Evolutionary conservation across 2,888 invertebrate genomes (phyloP), one percentile per base, ranked within the genome.

Genomic region (Dolichopus griseipennis): DNA sequence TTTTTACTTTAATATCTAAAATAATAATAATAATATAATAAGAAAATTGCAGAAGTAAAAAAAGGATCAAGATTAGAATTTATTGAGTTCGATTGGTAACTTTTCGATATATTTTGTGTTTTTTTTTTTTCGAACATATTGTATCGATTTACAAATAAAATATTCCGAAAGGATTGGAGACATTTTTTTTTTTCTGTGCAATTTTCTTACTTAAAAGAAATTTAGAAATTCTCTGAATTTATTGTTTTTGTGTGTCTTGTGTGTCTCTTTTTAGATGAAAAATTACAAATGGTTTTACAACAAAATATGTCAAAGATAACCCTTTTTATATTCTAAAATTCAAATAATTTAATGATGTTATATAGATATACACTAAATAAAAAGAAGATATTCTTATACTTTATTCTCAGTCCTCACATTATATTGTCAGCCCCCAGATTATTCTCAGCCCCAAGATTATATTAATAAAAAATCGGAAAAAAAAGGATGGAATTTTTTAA

Each of bases 121-220:
- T 27, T 27, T 2, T 27, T 27, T 27, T 27, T 27, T 52, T 52
- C n/a, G 18, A 52, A 52, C 52, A 52, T 52, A 52, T 52, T 52
- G 52, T 52, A 52, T 52, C 52, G 52, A 52, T 52, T 52, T 52
- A 18, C 52, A 52, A 52, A 52, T 52, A 52, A 52, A 52, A 52
- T 52, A 52, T 52, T 52, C 52, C 15, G 6, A 52, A 52, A 52
- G 18, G 6, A 15, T 52, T 52, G 52, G 18, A 6, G 41, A 41
- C 15, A 12, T 52, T 52, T 52, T 52, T 52, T 15, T 18, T 15
- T 52, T 52, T 52, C 18, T 52, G 9, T 27, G 3, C 27, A 27
- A 5, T 27, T 27, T 27, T 27, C 27, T 27, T 27, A n/a, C 27
- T 27, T 4, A 27, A 27, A 27, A 27, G 27, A 27, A 27, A 27